Percentiles rank a stretch among this genome's conserved stretches.
These are phyloP conservation scores for Tupaia chinensis DNA, from an alignment of 2,113 vertebrate species.

Conservation along the genomic window DNA sequence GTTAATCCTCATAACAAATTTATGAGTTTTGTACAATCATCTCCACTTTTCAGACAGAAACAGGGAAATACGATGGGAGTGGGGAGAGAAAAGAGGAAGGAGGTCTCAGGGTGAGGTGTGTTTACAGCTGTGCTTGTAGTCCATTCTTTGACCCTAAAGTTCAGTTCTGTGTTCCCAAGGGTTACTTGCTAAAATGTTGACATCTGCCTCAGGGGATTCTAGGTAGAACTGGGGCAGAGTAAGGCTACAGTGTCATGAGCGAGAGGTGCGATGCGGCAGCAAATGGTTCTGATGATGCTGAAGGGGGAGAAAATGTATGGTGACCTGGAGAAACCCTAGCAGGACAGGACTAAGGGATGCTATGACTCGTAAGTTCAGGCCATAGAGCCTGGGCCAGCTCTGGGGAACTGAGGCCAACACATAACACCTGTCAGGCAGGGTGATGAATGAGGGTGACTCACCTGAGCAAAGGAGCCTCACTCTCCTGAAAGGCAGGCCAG, in stretches of 20 bases:
- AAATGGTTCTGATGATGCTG: not conserved
- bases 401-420: not conserved
- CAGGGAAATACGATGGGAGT: not conserved
- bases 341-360: not conserved
- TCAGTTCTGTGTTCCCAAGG: too few species aligned
- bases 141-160: too few species aligned
- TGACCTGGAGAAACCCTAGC: not conserved
- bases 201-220: too few species aligned
- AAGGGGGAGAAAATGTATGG: not conserved
- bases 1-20: not conserved
- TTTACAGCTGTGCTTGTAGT: too few species aligned
- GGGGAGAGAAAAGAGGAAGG: not conserved
- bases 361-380: not conserved
- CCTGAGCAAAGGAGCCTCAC: not conserved
- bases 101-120: not conserved
- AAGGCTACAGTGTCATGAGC: too few species aligned
- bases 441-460: not conserved
- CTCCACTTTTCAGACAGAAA: not conserved
- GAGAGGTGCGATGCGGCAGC: not conserved
- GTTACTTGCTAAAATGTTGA: too few species aligned
- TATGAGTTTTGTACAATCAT: not conserved
- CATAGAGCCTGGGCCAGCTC: rapidly evolving
- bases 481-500: not conserved
- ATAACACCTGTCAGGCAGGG: not conserved
- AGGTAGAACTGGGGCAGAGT: too few species aligned